Base-by-base conservation (phyloP, 2,113 vertebrate genomes). In the Sebastes fasciatus region DNA sequence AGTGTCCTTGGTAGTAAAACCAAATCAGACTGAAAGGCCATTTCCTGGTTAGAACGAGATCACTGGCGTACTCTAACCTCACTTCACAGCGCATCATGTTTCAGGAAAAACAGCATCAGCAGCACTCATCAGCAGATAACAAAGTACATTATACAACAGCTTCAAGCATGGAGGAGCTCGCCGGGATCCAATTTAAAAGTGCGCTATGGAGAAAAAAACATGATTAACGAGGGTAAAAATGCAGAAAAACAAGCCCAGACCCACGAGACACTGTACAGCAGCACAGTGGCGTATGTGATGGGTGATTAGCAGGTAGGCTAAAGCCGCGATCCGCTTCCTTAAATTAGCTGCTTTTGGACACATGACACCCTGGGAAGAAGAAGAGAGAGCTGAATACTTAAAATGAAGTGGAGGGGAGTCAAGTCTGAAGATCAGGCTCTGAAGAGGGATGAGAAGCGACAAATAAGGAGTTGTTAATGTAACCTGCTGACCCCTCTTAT, bases 281-380 rank as follows among this genome's bases (percentile, higher is more conserved):
- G 79, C 1, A 57, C 79, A 21, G 71, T 12, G 45, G 77, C 65
- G 34, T 74, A 1, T 68, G 48, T 76, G 82, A 86, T 67, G 71
- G 67, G 70, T 89, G 88, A 93, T 94, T 91, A 94, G 88, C 91
- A 90, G 88, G 85, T 86, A 72, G 19, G 77, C 64, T 74, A 67
- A 84, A 65, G 78, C 51, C 72, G 57, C 76, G 90, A 93, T 88
- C 93, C 86, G 87, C 60, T 65, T 77, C 21, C 90, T 91, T 83
- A 84, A 91, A 92, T 93, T 85, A 92, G 87, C 87, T 90, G 57
- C 46, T 73, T 34, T 69, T 67, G 69, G 83, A 87, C 73, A 21
- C 62, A 34, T 34, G 51, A 74, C 79, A 83, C 79, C 45, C 49
- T 5, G 67, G 84, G 77, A 83, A 40, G 54, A 19, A 60, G 84